Percentiles rank a stretch among this genome's conserved stretches.
Evolutionary conservation across 2,888 invertebrate genomes (phyloP).

Genomic region (Pollenia amentaria): DNA sequence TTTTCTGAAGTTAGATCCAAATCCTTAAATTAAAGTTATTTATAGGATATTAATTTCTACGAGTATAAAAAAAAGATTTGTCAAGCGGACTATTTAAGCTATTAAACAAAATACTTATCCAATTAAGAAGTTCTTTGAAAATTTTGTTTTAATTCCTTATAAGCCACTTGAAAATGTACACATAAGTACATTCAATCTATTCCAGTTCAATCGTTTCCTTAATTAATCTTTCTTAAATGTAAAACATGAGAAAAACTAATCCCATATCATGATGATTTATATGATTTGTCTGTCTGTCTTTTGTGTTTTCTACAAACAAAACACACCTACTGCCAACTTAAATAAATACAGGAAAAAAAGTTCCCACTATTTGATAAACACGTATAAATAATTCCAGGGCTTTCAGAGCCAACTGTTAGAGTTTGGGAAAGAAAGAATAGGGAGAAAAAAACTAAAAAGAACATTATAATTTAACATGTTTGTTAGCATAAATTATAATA

Average conservation of each 20-base stretch:
- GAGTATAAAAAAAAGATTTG: not conserved
- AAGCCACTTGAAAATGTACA: not conserved
- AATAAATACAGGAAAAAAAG: conserved; percentile 48
- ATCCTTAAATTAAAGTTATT: no score
- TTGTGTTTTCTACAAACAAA: conserved; percentile 35
- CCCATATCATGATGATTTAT: conserved; percentile 56
- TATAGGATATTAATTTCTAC: no score
- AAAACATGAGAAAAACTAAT: conserved; percentile 37
- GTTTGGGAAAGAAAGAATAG: not conserved
- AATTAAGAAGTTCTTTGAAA: conserved; percentile 12
- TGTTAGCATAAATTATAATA: conserved; percentile 73
- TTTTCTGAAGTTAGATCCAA: no score
- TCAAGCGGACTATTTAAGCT: not conserved
- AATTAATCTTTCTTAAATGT: conserved; percentile 55
- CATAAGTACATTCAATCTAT: conserved; percentile 6
- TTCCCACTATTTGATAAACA: conserved; percentile 58
- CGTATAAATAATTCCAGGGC: conserved; percentile 16
- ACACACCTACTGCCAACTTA: conserved; percentile 63
- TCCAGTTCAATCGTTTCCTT: conserved; percentile 42
- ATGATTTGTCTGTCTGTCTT: conserved; percentile 17
- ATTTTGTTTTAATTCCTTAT: conserved; percentile 5
- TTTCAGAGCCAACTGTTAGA: not conserved
- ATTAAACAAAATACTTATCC: not conserved
- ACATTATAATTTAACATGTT: conserved; percentile 70
- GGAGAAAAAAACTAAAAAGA: conserved; percentile 2